A percentile compares a stretch with the other conserved stretches of the same genome.
Conservation (phyloP, 2,888 invertebrate species). For the Meandrusa payeni region DNA sequence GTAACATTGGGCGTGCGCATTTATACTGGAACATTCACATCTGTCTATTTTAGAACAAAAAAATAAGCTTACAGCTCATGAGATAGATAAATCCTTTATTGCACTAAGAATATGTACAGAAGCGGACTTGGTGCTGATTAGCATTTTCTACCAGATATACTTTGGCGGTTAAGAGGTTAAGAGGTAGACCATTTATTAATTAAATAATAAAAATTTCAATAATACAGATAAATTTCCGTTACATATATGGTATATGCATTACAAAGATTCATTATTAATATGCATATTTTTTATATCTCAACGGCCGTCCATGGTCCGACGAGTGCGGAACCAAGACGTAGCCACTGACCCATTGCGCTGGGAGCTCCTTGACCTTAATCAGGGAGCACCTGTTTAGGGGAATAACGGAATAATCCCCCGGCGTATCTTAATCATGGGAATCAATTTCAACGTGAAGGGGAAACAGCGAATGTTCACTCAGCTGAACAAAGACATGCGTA, state of each 20-base stretch:
- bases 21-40: no score
- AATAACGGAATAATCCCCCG: conserved; percentile 43
- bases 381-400: conserved; percentile 65
- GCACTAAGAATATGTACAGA: no score
- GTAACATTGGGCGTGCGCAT: no score
- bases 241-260: conserved; percentile 3
- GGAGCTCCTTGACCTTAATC: conserved; percentile 75
- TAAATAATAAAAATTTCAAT: no score
- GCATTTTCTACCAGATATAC: no score
- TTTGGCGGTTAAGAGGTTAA: no score
- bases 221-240: conserved; percentile 15
- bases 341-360: conserved; percentile 65
- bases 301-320: conserved; percentile 64
- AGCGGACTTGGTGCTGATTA: no score
- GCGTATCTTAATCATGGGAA: conserved; percentile 76
- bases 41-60: no score
- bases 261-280: conserved; percentile 9
- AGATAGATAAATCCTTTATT: no score
- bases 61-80: no score
- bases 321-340: conserved; percentile 46
- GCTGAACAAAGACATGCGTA: conserved; percentile 1
- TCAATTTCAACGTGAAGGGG: conserved; percentile 31
- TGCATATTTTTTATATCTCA: conserved; percentile 34
- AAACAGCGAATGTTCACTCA: conserved; percentile 18
- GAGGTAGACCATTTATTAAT: no score